Percentiles rank a stretch among this genome's conserved stretches.
phyloP scores from a whole-genome alignment of 2,113 vertebrate species.

The Ageneiosus marmoratus region DNA sequence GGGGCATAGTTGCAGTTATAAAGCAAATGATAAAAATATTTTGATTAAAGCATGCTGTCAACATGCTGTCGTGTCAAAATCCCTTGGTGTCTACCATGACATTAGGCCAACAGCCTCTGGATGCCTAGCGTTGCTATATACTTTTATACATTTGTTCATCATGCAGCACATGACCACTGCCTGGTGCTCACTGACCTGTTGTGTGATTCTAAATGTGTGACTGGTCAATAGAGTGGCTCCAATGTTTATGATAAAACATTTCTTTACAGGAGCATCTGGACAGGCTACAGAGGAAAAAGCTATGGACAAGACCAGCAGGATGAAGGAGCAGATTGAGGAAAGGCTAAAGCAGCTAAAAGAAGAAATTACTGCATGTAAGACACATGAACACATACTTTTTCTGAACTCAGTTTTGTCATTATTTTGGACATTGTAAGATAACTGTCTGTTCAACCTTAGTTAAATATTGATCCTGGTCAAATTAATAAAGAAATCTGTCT shows the following conservation, averaged over 20 bases:
- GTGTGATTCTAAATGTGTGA: neutral
- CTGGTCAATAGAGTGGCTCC: neutral
- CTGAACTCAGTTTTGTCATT: too few species aligned
- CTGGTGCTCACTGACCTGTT: too few species aligned
- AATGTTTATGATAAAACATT: neutral
- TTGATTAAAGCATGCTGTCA: neutral
- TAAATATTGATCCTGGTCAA: neutral
- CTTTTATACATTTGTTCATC: neutral
- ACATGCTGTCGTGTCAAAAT: neutral
- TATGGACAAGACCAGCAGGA: constrained; percentile 71
- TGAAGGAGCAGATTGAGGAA: constrained; percentile 84
- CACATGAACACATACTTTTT: constrained; percentile 10
- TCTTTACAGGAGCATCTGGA: constrained; percentile 58
- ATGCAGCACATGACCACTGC: neutral
- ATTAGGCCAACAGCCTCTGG: neutral
- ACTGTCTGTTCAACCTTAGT: neutral
- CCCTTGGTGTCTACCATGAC: neutral
- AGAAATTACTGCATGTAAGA: constrained; percentile 84
- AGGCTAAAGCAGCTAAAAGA: constrained; percentile 84
- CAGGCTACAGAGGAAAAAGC: constrained; percentile 66
- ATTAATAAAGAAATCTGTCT: neutral
- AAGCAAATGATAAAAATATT: too few species aligned
- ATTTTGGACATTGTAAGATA: neutral
- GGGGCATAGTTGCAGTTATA: neutral
- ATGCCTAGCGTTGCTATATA: neutral